Percentiles rank a stretch among this genome's conserved stretches.
Evolutionary conservation across 2,113 vertebrate species (phyloP).

Genomic region (Larimichthys polyactis): DNA sequence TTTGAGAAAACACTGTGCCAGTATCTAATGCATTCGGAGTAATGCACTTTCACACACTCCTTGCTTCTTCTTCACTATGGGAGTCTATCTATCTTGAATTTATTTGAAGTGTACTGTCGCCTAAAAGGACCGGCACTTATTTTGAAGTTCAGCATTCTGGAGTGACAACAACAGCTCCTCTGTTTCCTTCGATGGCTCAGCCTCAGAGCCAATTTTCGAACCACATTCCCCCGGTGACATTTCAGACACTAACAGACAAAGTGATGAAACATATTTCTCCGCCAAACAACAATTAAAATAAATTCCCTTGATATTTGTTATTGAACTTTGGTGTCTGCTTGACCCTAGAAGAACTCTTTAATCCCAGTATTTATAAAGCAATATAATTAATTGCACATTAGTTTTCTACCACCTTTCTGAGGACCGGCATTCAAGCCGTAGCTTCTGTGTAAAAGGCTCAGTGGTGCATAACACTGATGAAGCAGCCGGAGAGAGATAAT

Average conservation of each 20-base stretch:
- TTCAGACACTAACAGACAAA: conserved; percentile 20
- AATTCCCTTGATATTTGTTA: conserved; percentile 23
- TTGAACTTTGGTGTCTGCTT: conserved; percentile 10
- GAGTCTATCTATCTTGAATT: background rate
- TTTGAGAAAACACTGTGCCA: background rate
- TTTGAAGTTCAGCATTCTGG: conserved; percentile 18
- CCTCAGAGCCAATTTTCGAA: conserved; percentile 46
- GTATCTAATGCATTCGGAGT: background rate
- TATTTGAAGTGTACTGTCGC: conserved; percentile 1
- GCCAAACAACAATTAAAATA: conserved; percentile 27
- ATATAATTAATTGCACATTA: conserved; percentile 46
- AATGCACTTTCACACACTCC: background rate
- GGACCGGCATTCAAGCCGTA: conserved; percentile 17
- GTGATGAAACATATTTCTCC: conserved; percentile 19
- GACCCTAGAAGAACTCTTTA: conserved; percentile 29
- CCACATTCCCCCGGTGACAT: conserved; percentile 14
- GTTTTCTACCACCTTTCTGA: conserved; percentile 28
- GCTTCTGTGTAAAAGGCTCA: conserved; percentile 36
- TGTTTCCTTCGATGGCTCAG: conserved; percentile 36
- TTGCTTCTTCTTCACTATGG: conserved; percentile 1
- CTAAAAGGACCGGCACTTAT: conserved; percentile 10
- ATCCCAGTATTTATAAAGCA: conserved; percentile 36
- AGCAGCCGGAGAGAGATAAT: conserved; percentile 67
- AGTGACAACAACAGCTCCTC: conserved; percentile 27
- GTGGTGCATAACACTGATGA: conserved; percentile 50